Conservation (phyloP, 1,140 invertebrate species). For the Lepidurus packardi region DNA sequence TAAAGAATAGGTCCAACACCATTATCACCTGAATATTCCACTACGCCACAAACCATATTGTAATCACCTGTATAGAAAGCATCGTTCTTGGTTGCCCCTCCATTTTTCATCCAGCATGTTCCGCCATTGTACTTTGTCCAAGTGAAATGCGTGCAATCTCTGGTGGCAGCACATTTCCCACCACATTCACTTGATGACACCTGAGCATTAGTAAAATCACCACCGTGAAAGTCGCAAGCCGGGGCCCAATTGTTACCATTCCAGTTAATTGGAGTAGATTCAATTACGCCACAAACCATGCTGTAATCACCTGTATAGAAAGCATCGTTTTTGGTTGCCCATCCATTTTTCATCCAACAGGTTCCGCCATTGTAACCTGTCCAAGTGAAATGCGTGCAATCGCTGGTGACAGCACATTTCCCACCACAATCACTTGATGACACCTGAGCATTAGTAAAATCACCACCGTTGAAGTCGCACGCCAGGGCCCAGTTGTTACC, state of each 20-base stretch:
- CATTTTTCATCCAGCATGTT: slow-evolving; percentile 20
- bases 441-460: not conserved
- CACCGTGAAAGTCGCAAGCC: not conserved
- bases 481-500: too few species aligned
- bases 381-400: slow-evolving; percentile 1
- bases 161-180: not conserved
- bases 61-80: not conserved
- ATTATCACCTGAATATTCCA: not conserved
- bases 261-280: too few species aligned
- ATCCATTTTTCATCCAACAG: slow-evolving; percentile 23
- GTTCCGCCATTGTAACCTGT: not conserved
- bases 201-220: not conserved
- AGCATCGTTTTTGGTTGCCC: not conserved
- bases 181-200: not conserved
- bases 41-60: not conserved
- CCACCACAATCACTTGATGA: not conserved
- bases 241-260: too few species aligned
- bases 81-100: not conserved
- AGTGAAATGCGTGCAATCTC: not conserved
- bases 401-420: not conserved
- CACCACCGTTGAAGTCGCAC: not conserved
- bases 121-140: not conserved
- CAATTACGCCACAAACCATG: not conserved
- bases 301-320: not conserved
- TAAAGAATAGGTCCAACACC: not conserved